A percentile compares a stretch with the other conserved stretches of the same genome.
phyloP scores from a whole-genome alignment of 2,113 vertebrate species.

The Cheirogaleus medius region DNA sequence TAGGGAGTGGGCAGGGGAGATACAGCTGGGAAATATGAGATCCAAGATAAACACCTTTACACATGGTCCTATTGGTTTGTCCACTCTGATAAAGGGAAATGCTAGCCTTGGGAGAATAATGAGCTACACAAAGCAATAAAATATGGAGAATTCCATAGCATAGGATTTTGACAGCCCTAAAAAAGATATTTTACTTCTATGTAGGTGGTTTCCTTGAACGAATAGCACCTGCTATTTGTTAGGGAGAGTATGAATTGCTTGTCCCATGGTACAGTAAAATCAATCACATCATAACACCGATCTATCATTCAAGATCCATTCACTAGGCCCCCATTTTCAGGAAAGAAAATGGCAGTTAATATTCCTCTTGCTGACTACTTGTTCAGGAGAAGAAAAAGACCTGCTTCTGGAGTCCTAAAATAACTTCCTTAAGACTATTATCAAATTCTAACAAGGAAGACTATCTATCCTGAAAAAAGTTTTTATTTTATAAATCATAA shows the following conservation, averaged over 20 bases:
- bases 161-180: background rate
- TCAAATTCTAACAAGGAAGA: background rate
- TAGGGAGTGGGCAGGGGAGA: background rate
- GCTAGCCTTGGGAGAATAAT: conserved; percentile 22
- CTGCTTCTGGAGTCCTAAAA: background rate
- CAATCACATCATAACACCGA: conserved; percentile 42
- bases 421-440: background rate
- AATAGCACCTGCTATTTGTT: conserved; percentile 70
- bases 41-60: background rate
- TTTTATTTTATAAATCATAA: background rate
- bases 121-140: conserved; percentile 47
- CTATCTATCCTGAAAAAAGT: background rate
- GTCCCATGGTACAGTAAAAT: conserved; percentile 40
- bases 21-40: background rate
- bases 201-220: conserved; percentile 71
- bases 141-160: background rate
- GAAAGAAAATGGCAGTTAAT: background rate
- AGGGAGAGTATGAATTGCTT: conserved; percentile 54
- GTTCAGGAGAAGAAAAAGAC: background rate
- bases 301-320: conserved; percentile 27
- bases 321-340: background rate
- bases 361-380: background rate
- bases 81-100: background rate
- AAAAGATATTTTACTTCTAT: conserved; percentile 52
- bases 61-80: background rate